A percentile compares a stretch with the other conserved stretches of the same genome.
Conservation (phyloP, 1,140 invertebrate species). For the Habropoda laboriosa region DNA sequence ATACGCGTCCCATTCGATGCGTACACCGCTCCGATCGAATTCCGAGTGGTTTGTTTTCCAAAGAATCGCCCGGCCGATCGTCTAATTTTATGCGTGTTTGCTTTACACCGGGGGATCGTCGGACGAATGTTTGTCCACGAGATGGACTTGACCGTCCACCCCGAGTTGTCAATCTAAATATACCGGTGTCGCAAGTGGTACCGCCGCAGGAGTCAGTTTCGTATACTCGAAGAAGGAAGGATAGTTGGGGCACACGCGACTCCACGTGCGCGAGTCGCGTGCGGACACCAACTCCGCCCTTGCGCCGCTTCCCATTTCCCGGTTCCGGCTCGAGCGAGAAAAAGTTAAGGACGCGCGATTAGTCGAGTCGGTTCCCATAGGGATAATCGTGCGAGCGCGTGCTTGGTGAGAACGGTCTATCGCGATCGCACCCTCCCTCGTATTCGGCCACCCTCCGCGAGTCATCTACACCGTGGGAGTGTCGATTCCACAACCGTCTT, state of each 20-base stretch:
- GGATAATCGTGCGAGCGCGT: constrained; percentile 78
- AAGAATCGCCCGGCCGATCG: constrained; percentile 25
- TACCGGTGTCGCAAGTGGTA: constrained; percentile 35
- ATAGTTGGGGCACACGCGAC: too few relatives aligned
- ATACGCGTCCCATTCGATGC: constrained; percentile 6
- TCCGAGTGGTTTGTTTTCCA: constrained; percentile 39
- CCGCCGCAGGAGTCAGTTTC: too few relatives aligned
- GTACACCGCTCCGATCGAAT: constrained; percentile 10
- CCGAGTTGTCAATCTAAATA: constrained; percentile 70
- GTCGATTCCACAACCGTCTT: too few relatives aligned
- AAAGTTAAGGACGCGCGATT: constrained; percentile 76
- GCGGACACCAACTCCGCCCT: too few relatives aligned
- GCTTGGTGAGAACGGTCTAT: constrained; percentile 78
- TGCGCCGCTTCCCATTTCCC: too few relatives aligned
- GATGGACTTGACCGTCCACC: constrained; percentile 51
- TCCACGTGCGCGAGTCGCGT: constrained; percentile 76
- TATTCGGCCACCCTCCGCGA: constrained; percentile 58
- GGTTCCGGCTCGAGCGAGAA: too few relatives aligned
- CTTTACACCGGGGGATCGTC: constrained; percentile 55
- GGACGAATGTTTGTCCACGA: constrained; percentile 63
- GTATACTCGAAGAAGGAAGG: background rate
- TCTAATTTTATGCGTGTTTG: constrained; percentile 76
- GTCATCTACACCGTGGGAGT: constrained; percentile 22
- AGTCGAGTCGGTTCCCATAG: constrained; percentile 77
- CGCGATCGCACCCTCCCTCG: constrained; percentile 64